A percentile compares a stretch with the other conserved stretches of the same genome.
These are phyloP conservation scores for Phymatocera aterrima DNA, from an alignment of 2,888 invertebrate species.

Conservation along the genomic window DNA sequence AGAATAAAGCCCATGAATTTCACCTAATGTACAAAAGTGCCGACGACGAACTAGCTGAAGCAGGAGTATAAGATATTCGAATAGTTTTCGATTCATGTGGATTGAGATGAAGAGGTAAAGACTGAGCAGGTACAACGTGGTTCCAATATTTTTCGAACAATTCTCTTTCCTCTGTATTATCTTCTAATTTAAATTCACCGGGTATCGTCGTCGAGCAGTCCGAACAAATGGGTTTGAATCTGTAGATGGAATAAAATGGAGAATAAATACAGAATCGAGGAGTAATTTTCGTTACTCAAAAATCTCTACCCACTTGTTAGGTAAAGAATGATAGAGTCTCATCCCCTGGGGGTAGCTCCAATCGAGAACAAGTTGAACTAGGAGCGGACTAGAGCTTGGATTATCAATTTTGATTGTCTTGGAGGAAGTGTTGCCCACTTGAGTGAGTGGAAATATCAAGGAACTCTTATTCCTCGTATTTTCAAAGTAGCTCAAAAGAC, in stretches of 20 bases:
- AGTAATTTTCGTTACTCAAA: not conserved
- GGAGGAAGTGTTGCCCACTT: slow-evolving; percentile 82
- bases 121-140: slow-evolving; percentile 60
- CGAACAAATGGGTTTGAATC: slow-evolving; percentile 67
- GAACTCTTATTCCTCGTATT: slow-evolving; percentile 73
- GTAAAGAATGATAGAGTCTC: slow-evolving; percentile 76
- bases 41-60: slow-evolving; percentile 64
- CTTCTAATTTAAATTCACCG: slow-evolving; percentile 68
- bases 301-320: slow-evolving; percentile 70
- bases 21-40: slow-evolving; percentile 70
- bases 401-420: slow-evolving; percentile 84
- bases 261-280: slow-evolving; percentile 17
- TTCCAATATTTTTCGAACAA: slow-evolving; percentile 66
- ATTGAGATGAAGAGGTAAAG: slow-evolving; percentile 65
- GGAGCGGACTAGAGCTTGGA: slow-evolving; percentile 83
- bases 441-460: slow-evolving; percentile 83
- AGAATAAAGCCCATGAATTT: not conserved
- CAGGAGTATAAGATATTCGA: slow-evolving; percentile 67
- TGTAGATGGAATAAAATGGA: slow-evolving; percentile 47
- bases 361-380: slow-evolving; percentile 86
- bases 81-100: slow-evolving; percentile 65
- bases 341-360: slow-evolving; percentile 82
- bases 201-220: slow-evolving; percentile 65
- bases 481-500: slow-evolving; percentile 69
- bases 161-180: slow-evolving; percentile 56